Evolutionary conservation across 2,113 vertebrate species (phyloP).

Genomic region (Sinocyclocheilus rhinocerous): DNA sequence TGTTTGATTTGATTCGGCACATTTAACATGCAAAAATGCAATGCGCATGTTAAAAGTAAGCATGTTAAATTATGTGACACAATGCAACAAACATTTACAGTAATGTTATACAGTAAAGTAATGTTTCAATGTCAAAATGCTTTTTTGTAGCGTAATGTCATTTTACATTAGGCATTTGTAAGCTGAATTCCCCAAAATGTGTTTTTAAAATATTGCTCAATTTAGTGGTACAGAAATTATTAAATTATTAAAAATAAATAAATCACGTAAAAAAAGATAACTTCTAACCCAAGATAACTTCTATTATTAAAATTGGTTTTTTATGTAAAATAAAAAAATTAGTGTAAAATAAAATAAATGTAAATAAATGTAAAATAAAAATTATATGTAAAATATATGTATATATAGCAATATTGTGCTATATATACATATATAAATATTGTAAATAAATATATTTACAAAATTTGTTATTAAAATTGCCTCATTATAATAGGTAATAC

Average conservation of each 20-base stretch:
- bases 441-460: not conserved
- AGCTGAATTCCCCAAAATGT: not conserved
- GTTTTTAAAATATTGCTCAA: not conserved
- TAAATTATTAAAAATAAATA: not conserved
- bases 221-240: not conserved
- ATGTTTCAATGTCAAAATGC: not conserved
- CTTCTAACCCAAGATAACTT: not conserved
- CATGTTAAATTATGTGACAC: not conserved
- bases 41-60: not conserved
- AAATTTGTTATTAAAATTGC: not conserved
- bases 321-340: not conserved
- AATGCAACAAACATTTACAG: not conserved
- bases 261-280: not conserved
- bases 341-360: not conserved
- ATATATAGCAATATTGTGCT: no score
- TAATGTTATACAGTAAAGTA: not conserved
- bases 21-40: not conserved
- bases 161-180: not conserved
- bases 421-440: not conserved
- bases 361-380: no score
- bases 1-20: no score
- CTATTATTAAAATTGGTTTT: no score
- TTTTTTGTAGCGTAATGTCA: not conserved
- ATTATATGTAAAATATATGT: no score
- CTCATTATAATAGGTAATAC: not conserved